Evolutionary conservation across 2,113 vertebrate genomes (phyloP).

Genomic region (Seriola dumerili): DNA sequence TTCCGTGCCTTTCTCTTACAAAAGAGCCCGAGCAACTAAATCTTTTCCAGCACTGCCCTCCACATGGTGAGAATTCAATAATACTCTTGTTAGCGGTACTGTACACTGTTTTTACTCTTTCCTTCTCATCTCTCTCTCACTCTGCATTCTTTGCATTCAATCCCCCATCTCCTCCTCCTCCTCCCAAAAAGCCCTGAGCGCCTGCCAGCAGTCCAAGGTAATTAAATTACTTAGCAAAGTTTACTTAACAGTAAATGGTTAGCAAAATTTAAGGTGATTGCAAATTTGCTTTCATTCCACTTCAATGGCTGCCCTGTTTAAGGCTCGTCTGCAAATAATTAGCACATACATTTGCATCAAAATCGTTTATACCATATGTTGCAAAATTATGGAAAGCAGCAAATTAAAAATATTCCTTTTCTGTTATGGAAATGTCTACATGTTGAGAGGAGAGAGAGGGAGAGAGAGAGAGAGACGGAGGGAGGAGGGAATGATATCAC

Average conservation of each 20-base stretch:
- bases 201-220: slow-evolving; percentile 82
- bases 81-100: slow-evolving; percentile 38
- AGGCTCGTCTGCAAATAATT: slow-evolving; percentile 94
- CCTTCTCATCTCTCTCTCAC: slow-evolving; percentile 56
- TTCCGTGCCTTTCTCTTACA: neutral
- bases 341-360: slow-evolving; percentile 94
- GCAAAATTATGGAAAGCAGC: slow-evolving; percentile 87
- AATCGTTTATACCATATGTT: slow-evolving; percentile 93
- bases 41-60: slow-evolving; percentile 22
- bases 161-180: slow-evolving; percentile 19
- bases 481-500: slow-evolving; percentile 69
- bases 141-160: slow-evolving; percentile 62
- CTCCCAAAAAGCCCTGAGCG: slow-evolving; percentile 58
- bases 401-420: slow-evolving; percentile 84
- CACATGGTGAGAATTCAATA: slow-evolving; percentile 50
- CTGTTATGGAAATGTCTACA: slow-evolving; percentile 88
- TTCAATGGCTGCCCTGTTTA: slow-evolving; percentile 88
- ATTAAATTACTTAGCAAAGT: slow-evolving; percentile 92
- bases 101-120: slow-evolving; percentile 30
- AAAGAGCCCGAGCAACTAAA: slow-evolving; percentile 22
- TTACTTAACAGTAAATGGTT: slow-evolving; percentile 90
- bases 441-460: slow-evolving; percentile 73
- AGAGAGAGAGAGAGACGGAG: slow-evolving; percentile 56
- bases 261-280: slow-evolving; percentile 90
- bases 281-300: slow-evolving; percentile 93